Evolutionary conservation across 2,797 vertebrate species (phyloP).

Genomic region (Geotrypetes seraphini): DNA sequence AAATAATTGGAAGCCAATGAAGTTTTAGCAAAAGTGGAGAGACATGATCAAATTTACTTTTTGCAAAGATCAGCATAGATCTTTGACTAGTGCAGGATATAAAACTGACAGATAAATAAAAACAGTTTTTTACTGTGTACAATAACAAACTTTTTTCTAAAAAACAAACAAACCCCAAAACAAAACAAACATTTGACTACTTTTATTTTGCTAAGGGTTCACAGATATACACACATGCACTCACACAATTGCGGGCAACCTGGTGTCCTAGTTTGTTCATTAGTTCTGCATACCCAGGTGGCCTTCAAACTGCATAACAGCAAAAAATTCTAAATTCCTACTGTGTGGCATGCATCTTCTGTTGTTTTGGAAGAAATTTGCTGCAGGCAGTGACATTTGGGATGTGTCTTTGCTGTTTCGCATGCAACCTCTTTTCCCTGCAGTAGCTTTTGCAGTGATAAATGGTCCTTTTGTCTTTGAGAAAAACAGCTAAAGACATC

Average conservation of each 20-base stretch:
- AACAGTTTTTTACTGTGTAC: no score
- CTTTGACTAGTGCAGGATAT: no score
- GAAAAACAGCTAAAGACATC: not conserved
- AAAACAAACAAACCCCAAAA: no score
- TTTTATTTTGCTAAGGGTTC: no score
- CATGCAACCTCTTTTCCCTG: not conserved
- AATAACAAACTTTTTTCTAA: no score
- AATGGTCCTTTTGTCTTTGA: not conserved
- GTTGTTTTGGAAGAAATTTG: constrained; percentile 8
- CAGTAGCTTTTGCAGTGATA: not conserved
- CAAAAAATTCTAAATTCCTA: constrained; percentile 8
- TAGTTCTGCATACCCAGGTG: not conserved
- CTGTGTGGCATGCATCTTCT: no score
- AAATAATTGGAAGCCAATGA: no score
- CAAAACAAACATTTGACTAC: no score
- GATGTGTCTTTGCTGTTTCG: constrained; percentile 8
- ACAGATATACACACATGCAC: not conserved
- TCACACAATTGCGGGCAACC: not conserved
- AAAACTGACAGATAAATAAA: no score
- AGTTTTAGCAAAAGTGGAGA: no score
- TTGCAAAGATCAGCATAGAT: no score
- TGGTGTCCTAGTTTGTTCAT: not conserved
- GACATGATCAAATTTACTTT: no score
- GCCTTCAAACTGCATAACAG: not conserved
- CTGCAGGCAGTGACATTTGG: constrained; percentile 16